These are phyloP conservation scores for Eledona agricola DNA, from an alignment of 2,888 invertebrate species.

Conservation along the genomic window DNA sequence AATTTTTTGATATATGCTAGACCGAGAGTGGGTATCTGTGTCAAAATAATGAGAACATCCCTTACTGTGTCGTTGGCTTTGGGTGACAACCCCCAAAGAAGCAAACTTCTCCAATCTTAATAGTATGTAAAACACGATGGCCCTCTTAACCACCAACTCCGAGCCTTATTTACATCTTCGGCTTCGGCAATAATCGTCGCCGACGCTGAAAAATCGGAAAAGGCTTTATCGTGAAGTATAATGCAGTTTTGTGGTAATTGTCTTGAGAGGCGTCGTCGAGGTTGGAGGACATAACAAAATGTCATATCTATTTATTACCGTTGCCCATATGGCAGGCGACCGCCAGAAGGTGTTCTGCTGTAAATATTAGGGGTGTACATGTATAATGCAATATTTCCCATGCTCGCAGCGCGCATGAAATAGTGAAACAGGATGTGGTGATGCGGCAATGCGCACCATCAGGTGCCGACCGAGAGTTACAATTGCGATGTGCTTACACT, in stretches of 20 bases:
- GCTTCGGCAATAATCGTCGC: constrained; percentile 20
- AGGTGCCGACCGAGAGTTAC: constrained; percentile 58
- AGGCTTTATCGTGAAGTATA: constrained; percentile 2
- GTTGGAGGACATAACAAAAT: constrained; percentile 5
- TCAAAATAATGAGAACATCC: constrained; percentile 39
- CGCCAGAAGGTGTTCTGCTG: constrained; percentile 54
- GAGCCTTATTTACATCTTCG: constrained; percentile 23
- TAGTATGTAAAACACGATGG: constrained; percentile 34
- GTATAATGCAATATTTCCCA: constrained; percentile 59
- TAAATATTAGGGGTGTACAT: constrained; percentile 55
- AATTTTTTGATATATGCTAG: constrained; percentile 15
- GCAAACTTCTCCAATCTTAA: constrained; percentile 35
- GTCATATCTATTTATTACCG: constrained; percentile 48
- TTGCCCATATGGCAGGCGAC: constrained; percentile 51
- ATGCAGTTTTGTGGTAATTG: constrained; percentile 4
- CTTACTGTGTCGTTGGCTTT: constrained; percentile 35
- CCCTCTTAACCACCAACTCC: constrained; percentile 21
- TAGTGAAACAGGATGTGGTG: constrained; percentile 58
- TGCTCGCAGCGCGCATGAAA: constrained; percentile 56
- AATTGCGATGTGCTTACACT: constrained; percentile 60
- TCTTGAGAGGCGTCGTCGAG: not conserved
- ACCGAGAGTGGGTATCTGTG: constrained; percentile 20
- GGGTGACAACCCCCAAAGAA: constrained; percentile 23
- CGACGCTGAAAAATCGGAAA: constrained; percentile 9
- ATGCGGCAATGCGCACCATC: constrained; percentile 59